phyloP scores from a whole-genome alignment of 2,888 invertebrate species.

The Lepidocyrtoides sp. region DNA sequence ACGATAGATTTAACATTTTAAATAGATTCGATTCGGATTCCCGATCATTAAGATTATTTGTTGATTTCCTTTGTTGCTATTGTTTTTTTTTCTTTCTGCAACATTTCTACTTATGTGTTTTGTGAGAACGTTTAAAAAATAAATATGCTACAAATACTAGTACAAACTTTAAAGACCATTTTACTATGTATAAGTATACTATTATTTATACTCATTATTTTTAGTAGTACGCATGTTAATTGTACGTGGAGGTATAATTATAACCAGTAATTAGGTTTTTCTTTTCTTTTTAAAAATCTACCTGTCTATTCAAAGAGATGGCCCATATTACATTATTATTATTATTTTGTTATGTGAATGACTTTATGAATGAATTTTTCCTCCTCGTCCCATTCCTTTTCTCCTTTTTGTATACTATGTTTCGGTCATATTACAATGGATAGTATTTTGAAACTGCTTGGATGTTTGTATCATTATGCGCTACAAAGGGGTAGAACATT shows the following conservation, averaged over 20 bases:
- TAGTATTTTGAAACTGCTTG: too few relatives aligned
- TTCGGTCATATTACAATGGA: too few relatives aligned
- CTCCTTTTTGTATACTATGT: neutral
- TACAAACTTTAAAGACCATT: conserved; percentile 24
- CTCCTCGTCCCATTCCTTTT: neutral
- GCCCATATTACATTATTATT: conserved; percentile 8
- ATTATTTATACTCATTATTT: conserved; percentile 9
- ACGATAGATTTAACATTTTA: neutral
- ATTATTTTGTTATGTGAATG: neutral
- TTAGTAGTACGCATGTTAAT: conserved; percentile 60
- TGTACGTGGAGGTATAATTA: conserved; percentile 71
- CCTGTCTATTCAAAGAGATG: conserved; percentile 2
- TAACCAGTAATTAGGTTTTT: neutral
- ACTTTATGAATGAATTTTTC: conserved; percentile 21
- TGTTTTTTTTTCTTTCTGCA: neutral
- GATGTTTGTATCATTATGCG: too few relatives aligned
- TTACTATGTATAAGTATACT: neutral
- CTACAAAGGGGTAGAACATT: too few relatives aligned
- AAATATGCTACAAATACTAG: conserved; percentile 60
- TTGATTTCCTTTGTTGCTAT: too few relatives aligned
- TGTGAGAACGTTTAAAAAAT: conserved; percentile 7
- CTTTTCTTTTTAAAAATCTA: conserved; percentile 19
- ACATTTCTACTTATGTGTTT: neutral
- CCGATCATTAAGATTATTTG: too few relatives aligned
- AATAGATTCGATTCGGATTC: too few relatives aligned